Percentiles rank a stretch among this genome's conserved stretches.
These are phyloP conservation scores for Prunella fulvescens DNA, from an alignment of 2,113 vertebrate genomes.

Conservation along the genomic window DNA sequence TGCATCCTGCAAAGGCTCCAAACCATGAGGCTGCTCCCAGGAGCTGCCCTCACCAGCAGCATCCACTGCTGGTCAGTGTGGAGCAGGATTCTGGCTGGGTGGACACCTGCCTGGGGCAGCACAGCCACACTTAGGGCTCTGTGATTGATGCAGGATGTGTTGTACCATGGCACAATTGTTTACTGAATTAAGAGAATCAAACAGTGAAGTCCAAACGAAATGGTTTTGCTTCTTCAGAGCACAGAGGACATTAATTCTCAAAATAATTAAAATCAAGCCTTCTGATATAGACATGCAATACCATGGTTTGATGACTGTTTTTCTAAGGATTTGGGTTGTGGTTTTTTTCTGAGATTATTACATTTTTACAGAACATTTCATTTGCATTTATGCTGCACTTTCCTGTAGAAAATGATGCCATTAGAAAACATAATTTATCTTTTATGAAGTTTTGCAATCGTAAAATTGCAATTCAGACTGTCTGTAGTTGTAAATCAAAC, in stretches of 20 bases:
- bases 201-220: background rate
- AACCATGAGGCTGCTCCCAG: fast-evolving
- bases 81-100: background rate
- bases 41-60: background rate
- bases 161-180: fast-evolving
- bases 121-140: background rate
- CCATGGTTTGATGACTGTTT: background rate
- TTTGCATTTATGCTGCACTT: background rate
- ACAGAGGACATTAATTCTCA: background rate
- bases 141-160: fast-evolving
- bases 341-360: background rate
- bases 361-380: background rate
- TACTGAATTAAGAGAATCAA: background rate
- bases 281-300: background rate
- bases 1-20: fast-evolving
- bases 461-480: background rate
- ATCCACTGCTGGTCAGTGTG: background rate
- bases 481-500: background rate
- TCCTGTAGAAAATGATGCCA: background rate
- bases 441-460: background rate
- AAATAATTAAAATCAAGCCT: background rate
- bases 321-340: background rate
- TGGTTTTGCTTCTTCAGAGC: background rate
- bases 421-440: background rate
- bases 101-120: background rate